Base-by-base conservation (phyloP, 1,140 invertebrate species). In the Acromyrmex echinatior region DNA sequence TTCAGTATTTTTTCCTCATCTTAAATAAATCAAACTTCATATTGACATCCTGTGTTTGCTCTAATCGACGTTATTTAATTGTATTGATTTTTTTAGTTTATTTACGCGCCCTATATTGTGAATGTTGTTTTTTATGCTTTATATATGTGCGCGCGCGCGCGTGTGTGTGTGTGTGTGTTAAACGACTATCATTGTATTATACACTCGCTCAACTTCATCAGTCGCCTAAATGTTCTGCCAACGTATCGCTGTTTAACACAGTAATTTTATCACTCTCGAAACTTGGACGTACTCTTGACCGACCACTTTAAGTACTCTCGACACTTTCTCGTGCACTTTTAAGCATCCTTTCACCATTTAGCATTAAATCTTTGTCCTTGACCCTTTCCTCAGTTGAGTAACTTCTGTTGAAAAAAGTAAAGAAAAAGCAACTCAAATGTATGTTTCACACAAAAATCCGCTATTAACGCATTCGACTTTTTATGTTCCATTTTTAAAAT, bases 241-340 rank as follows among this genome's bases (percentile, higher is more conserved):
- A 60, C 56, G 21, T 39, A 28, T 45, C 73, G 18, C 35, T 14
- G 21, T 49, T 70, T 45, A 68, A 35, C 53, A 62, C 21, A 5
- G 71, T 88, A 88, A 89, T 86, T 88, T 76, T 88, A 89, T 88
- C 45, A 80, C 60, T 45, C 58, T 89, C 66, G 68, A 89, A 89
- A 89, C 35, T 86, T 88, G 16, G 16, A 2, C 25, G 31, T 49
- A 39, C 66, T 53, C 25, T 39, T 35, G 56, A 71, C 51, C 73
- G 60, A 49, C 49, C 65, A 31, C 21, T 25, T 60, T 28, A 66
- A 77, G 82, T 31, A 86, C 62, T 58, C 88, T 66, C 14, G 66
- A 60, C 18, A 60, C 82, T 68, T n/a, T 70, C 56, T 56, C 82
- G 70, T 39, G 35, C 65, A 56, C 62, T 88, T 70, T 80, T 86